A percentile compares a stretch with the other conserved stretches of the same genome.
These are phyloP conservation scores for Balanococcus diminutus DNA, from an alignment of 2,888 invertebrate species.

Conservation along the genomic window DNA sequence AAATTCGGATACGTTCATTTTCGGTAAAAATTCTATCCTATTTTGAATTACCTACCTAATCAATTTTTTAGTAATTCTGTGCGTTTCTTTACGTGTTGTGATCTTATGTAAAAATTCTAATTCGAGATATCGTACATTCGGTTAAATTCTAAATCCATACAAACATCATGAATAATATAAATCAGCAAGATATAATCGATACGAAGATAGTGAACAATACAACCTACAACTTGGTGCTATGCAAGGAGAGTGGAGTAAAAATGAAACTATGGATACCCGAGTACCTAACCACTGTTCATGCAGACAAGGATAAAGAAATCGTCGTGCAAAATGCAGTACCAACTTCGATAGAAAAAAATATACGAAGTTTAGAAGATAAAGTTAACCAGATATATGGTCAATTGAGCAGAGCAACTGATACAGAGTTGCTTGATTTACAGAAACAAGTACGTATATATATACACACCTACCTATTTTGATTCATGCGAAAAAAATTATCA, in stretches of 20 bases:
- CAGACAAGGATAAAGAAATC: background rate
- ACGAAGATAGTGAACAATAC: constrained; percentile 46
- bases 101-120: background rate
- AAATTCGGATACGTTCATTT: background rate
- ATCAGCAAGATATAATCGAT: background rate
- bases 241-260: constrained; percentile 39
- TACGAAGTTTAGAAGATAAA: background rate
- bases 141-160: background rate
- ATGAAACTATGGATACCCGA: constrained; percentile 49
- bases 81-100: background rate
- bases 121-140: background rate
- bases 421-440: background rate
- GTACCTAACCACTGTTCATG: background rate
- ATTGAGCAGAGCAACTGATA: background rate
- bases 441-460: constrained; percentile 11
- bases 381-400: background rate
- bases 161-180: background rate
- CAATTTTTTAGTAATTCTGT: background rate
- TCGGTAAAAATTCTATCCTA: background rate
- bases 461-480: background rate
- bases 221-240: constrained; percentile 22
- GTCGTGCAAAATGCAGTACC: background rate
- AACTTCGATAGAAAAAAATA: background rate
- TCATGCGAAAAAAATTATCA: background rate
- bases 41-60: too few species aligned